Conservation (phyloP, 2,888 invertebrate species). For the Andricus curvator region DNA sequence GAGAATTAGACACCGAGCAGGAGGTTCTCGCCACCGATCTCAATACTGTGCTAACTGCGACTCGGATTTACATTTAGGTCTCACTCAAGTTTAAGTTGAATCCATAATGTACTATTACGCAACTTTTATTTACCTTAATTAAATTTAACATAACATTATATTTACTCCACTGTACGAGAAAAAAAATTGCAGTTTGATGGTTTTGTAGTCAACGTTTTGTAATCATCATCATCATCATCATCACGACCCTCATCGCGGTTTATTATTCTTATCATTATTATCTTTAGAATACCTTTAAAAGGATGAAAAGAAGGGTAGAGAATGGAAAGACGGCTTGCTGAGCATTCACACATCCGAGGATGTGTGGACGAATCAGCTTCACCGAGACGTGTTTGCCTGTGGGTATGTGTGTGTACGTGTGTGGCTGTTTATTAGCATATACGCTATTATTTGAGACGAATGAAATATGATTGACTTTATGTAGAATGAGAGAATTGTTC, state of each 20-base stretch:
- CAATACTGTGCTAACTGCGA: constrained; percentile 48
- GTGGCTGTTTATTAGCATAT: constrained; percentile 51
- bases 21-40: constrained; percentile 52
- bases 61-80: constrained; percentile 37
- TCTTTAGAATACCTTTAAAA: constrained; percentile 28
- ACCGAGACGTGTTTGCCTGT: constrained; percentile 58
- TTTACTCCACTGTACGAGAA: constrained; percentile 29
- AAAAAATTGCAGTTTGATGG: constrained; percentile 55
- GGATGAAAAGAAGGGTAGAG: constrained; percentile 9
- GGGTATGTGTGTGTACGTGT: constrained; percentile 59
- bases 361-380: constrained; percentile 56
- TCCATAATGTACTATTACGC: constrained; percentile 52
- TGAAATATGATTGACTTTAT: constrained; percentile 71
- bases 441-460: constrained; percentile 69
- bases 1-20: constrained; percentile 50
- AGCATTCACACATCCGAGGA: constrained; percentile 47
- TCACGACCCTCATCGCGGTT: constrained; percentile 38
- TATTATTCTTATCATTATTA: constrained; percentile 44
- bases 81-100: constrained; percentile 47
- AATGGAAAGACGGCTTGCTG: constrained; percentile 46
- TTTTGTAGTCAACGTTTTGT: constrained; percentile 58
- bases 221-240: constrained; percentile 50
- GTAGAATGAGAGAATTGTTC: constrained; percentile 72
- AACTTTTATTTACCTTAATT: constrained; percentile 52
- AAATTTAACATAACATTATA: constrained; percentile 27